Conservation (phyloP, 2,113 vertebrate genomes). For the Prunella himalayana region DNA sequence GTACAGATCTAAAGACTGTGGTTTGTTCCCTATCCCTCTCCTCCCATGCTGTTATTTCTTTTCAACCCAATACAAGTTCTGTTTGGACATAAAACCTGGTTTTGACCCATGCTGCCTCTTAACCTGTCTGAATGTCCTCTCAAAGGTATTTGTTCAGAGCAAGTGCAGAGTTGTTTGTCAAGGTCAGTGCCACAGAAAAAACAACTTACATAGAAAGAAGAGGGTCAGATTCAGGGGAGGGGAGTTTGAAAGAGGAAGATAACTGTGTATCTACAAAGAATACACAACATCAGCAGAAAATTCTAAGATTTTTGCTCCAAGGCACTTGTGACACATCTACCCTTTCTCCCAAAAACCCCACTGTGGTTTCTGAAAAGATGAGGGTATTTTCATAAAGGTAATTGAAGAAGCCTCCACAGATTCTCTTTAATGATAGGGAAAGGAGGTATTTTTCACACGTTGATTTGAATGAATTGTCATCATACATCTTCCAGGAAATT, state of each 20-base stretch:
- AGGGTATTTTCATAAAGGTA: neutral
- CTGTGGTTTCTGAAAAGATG: neutral
- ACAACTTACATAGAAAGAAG: neutral
- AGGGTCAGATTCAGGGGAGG: neutral
- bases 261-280: neutral
- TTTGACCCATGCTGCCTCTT: neutral
- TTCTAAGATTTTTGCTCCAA: neutral
- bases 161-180: neutral
- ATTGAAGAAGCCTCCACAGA: neutral
- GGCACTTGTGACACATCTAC: fast-evolving
- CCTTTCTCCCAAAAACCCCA: neutral
- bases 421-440: neutral
- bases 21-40: neutral
- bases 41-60: neutral
- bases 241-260: neutral
- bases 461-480: neutral
- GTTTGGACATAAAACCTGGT: neutral
- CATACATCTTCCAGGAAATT: neutral
- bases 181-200: neutral
- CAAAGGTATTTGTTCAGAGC: neutral
- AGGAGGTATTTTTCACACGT: neutral
- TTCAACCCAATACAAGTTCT: neutral
- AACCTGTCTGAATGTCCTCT: neutral
- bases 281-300: neutral
- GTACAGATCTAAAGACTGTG: neutral